Conservation (phyloP, 2,797 vertebrate genomes). For the Smutsia gigantea region DNA sequence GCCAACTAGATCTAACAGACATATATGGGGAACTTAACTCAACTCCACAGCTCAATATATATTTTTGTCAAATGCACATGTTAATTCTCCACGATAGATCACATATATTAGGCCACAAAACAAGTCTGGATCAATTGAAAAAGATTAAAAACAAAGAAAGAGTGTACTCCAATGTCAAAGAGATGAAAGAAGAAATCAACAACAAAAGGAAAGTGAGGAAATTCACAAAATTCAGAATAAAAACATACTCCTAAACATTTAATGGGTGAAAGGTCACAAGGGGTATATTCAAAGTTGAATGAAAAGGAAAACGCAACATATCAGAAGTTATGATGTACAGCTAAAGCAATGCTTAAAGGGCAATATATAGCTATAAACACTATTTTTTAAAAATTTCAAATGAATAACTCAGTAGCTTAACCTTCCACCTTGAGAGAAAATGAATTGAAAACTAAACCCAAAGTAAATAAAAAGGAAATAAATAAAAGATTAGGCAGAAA, state of each 20-base stretch:
- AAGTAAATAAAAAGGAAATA: constrained; percentile 24
- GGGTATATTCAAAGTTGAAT: background rate
- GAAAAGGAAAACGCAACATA: background rate
- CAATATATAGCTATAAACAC: background rate
- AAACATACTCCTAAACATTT: background rate
- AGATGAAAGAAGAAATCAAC: background rate
- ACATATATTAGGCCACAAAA: background rate
- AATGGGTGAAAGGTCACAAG: background rate
- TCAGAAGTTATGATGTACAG: background rate
- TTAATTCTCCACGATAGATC: background rate
- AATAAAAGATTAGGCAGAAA: background rate
- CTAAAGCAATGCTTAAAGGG: background rate
- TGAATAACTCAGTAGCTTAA: background rate
- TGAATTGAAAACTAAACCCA: constrained; percentile 1
- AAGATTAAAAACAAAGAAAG: background rate
- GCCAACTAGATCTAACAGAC: background rate
- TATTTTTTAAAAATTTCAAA: background rate
- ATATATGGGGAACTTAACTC: background rate
- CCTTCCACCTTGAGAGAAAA: background rate
- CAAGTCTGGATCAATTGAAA: background rate
- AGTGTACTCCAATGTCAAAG: background rate
- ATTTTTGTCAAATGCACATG: background rate
- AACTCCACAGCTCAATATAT: background rate
- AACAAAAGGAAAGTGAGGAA: background rate
- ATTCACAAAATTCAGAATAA: background rate